Evolutionary conservation across 2,113 vertebrate species (phyloP), one percentile per base, ranked within the genome.

Genomic region (Ranitomeya imitator): DNA sequence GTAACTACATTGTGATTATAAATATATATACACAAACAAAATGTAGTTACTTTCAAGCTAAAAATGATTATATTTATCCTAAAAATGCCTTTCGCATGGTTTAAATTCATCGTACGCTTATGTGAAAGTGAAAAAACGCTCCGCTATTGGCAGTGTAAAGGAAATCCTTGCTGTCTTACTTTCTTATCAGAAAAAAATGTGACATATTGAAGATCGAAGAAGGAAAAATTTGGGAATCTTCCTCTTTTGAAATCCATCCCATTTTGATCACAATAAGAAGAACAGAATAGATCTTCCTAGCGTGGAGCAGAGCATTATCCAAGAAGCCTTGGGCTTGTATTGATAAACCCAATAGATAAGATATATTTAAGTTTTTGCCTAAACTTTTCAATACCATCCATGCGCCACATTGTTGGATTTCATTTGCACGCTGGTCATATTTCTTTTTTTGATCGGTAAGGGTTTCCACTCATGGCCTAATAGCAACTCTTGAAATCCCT

Each of bases 401-500:
- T 23, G 57, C 23, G 9, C 0, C 52, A 23, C 77, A 57, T 8
- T 79, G 12, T n/a, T 14, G 51, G 77, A 79, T 79, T 81, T 59
- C 8, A 60, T 61, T 81, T 60, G 57, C 52, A 81, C 55, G 23
- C n/a, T 26, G 57, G 79, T 59, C 55, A 16, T 83, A 83, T 65
- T 65, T 67, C 19, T 65, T 65, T 65, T 51, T 67, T 31, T 57
- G 57, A 54, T 18, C 37, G 79, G 31, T 77, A 79, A 52, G 74
- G 57, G 23, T 37, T 86, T 86, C 31, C 55, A 52, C 37, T 26
- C 37, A 14, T 59, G 73, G 21, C 16, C 85, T 67, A 86, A 79
- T 86, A 67, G 76, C 85, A 26, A 86, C 85, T 86, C 85, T 63
- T 84, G 71, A 65, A 83, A 76, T 83, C 86, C 31, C 79, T 87